Conservation (phyloP, 2,113 vertebrate species). For the Prinia subflava region DNA sequence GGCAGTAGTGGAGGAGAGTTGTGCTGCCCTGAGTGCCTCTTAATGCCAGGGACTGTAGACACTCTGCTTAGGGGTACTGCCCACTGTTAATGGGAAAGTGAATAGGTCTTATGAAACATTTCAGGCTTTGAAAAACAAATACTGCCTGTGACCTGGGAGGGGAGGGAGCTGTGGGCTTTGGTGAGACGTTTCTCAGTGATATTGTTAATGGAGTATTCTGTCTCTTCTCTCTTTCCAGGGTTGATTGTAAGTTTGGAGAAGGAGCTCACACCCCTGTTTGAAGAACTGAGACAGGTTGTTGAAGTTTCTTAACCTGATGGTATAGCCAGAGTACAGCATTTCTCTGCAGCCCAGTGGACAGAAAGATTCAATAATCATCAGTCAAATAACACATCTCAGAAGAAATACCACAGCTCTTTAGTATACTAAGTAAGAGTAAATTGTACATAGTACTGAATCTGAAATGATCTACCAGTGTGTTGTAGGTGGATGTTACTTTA, state of each 20-base stretch:
- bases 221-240: conserved; percentile 73
- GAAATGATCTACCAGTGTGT: conserved; percentile 54
- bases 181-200: background rate
- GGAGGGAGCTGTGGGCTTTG: background rate
- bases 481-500: conserved; percentile 53
- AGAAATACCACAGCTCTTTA: conserved; percentile 44
- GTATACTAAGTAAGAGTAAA: conserved; percentile 61
- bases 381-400: background rate
- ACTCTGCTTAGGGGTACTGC: background rate
- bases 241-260: conserved; percentile 96
- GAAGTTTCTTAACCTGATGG: conserved; percentile 81
- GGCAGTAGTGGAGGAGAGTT: background rate
- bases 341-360: conserved; percentile 35
- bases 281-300: conserved; percentile 92
- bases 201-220: background rate
- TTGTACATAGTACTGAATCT: conserved; percentile 60
- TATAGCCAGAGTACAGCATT: background rate
- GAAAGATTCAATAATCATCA: conserved; percentile 49
- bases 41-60: background rate
- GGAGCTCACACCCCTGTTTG: conserved; percentile 89
- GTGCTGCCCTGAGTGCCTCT: background rate
- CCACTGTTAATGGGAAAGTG: fast-evolving
- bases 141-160: background rate
- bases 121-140: background rate
- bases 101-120: background rate